A percentile compares a stretch with the other conserved stretches of the same genome.
phyloP scores from a whole-genome alignment of 2,113 vertebrate genomes.

The Melozone crissalis region DNA sequence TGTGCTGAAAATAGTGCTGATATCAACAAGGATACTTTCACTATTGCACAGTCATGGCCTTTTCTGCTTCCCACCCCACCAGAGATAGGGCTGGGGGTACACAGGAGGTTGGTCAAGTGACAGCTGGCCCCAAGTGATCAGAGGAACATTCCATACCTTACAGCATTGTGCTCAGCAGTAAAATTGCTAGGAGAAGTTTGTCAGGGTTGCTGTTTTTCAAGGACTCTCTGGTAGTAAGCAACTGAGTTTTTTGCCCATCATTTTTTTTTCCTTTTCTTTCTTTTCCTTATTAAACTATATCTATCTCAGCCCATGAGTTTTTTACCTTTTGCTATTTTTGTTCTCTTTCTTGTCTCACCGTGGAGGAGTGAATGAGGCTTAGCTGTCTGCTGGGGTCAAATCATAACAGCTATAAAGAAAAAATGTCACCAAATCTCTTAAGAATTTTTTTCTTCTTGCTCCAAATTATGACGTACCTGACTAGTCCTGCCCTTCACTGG shows the following conservation, averaged over 20 bases:
- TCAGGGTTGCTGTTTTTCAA: rapidly evolving
- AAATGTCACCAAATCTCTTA: background rate
- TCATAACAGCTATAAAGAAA: background rate
- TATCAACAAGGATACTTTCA: background rate
- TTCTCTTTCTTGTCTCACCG: rapidly evolving
- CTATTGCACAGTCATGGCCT: background rate
- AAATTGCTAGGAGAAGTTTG: background rate
- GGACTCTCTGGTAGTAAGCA: background rate
- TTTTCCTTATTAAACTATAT: background rate
- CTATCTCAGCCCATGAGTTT: background rate
- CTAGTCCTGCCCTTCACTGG: background rate
- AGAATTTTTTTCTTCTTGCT: background rate
- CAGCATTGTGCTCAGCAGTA: background rate
- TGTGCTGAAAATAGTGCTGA: background rate
- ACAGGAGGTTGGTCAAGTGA: background rate
- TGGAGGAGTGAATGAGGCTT: background rate
- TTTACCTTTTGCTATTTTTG: background rate
- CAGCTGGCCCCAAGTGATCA: background rate
- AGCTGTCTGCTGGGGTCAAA: background rate
- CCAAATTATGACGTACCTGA: background rate
- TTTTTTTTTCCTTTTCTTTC: background rate
- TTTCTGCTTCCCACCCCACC: background rate
- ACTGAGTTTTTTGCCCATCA: rapidly evolving
- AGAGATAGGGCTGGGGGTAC: background rate
- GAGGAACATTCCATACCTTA: background rate